phyloP scores from a whole-genome alignment of 2,797 vertebrate genomes.

The Alca torda region DNA sequence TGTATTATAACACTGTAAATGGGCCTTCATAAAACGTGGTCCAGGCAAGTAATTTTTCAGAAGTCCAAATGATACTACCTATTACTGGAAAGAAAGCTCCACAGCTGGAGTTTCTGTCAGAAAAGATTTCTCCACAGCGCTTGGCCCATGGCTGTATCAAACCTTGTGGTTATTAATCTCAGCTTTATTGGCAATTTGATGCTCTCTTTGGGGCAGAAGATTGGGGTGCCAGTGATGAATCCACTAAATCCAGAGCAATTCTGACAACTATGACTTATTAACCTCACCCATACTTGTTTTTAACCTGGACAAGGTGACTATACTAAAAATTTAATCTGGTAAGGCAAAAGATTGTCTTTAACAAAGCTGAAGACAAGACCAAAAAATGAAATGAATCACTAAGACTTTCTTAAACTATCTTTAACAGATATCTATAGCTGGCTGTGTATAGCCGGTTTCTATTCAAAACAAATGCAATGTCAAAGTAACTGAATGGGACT shows the following conservation, averaged over 20 bases:
- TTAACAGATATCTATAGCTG: neutral
- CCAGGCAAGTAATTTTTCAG: neutral
- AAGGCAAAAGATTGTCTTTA: neutral
- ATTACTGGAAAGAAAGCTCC: neutral
- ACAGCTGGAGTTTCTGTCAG: neutral
- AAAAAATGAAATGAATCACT: neutral
- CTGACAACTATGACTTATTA: neutral
- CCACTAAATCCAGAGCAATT: neutral
- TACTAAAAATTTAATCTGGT: neutral
- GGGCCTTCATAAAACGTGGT: neutral
- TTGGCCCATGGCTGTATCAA: neutral
- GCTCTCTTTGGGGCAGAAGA: neutral
- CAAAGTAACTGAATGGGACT: neutral
- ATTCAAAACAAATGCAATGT: neutral
- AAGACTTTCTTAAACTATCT: neutral
- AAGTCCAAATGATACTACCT: neutral
- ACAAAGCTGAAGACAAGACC: neutral
- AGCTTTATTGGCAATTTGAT: neutral
- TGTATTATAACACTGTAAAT: neutral
- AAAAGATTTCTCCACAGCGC: neutral
- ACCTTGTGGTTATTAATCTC: neutral
- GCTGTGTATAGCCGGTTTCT: neutral
- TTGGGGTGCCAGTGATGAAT: neutral
- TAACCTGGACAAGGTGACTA: neutral
- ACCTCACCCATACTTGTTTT: neutral